These are phyloP conservation scores for Notamacropus eugenii DNA, from an alignment of 2,797 vertebrate genomes.

Conservation along the genomic window DNA sequence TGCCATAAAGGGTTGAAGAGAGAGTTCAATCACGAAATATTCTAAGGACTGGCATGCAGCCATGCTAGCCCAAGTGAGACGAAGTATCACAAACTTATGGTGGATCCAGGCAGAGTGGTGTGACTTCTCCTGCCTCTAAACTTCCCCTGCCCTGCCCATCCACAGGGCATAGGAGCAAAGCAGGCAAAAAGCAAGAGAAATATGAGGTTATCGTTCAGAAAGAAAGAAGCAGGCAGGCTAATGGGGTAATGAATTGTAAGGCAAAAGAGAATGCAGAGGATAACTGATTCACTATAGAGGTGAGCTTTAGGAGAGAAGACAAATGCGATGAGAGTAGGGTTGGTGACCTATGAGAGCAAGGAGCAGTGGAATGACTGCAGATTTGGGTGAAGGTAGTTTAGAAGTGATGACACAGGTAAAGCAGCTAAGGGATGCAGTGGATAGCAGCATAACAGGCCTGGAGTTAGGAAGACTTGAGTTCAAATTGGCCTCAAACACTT, in stretches of 20 bases:
- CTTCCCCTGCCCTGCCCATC: neutral
- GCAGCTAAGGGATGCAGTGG: rapidly evolving
- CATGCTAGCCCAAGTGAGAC: neutral
- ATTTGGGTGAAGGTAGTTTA: neutral
- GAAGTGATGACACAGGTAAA: neutral
- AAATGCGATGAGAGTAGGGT: rapidly evolving
- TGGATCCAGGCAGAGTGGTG: neutral
- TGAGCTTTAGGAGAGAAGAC: neutral
- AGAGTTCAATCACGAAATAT: neutral
- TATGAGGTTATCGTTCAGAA: neutral
- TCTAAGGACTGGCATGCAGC: neutral
- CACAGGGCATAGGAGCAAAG: neutral
- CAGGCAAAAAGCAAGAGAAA: neutral
- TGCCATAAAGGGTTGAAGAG: neutral
- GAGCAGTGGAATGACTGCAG: neutral
- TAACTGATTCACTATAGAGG: neutral
- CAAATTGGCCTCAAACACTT: neutral
- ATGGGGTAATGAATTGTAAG: neutral
- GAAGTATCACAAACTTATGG: neutral
- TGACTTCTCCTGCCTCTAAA: neutral
- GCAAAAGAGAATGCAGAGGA: neutral
- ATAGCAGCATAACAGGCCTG: neutral
- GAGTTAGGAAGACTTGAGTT: neutral
- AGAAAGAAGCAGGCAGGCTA: neutral
- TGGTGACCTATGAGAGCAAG: rapidly evolving